These are phyloP conservation scores for Beris chalybata DNA, from an alignment of 2,888 invertebrate genomes.

Conservation along the genomic window DNA sequence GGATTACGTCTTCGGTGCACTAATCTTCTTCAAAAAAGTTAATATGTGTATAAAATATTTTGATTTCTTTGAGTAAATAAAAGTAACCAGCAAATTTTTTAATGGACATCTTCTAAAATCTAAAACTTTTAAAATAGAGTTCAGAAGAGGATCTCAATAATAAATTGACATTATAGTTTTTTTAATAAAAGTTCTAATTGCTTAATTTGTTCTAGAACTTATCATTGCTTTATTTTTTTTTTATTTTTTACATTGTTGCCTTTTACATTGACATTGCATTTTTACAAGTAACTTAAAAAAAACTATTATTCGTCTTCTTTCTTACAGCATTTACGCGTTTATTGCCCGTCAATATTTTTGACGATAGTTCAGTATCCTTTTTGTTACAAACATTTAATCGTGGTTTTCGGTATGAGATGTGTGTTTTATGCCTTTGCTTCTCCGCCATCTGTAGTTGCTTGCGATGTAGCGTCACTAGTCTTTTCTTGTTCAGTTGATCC, in stretches of 20 bases:
- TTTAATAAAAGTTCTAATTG: not conserved
- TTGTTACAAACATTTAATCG: not conserved
- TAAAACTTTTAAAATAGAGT: too few species aligned
- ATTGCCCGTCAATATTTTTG: not conserved
- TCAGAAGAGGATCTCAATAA: too few species aligned
- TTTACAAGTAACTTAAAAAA: not conserved
- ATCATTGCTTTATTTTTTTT: not conserved
- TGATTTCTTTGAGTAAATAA: too few species aligned
- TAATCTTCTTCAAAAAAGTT: too few species aligned
- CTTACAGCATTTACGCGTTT: not conserved
- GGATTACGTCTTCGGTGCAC: too few species aligned
- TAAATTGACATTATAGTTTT: too few species aligned
- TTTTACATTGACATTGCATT: slow-evolving; percentile 1
- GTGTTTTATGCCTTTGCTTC: slow-evolving; percentile 51
- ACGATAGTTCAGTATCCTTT: too few species aligned
- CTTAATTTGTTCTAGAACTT: not conserved
- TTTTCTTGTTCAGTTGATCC: slow-evolving; percentile 53
- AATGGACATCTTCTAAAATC: too few species aligned
- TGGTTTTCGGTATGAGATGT: not conserved
- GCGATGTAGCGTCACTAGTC: slow-evolving; percentile 51
- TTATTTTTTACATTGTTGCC: not conserved
- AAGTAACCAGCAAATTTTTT: too few species aligned
- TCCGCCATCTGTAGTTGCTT: slow-evolving; percentile 49
- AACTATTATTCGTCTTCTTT: not conserved
- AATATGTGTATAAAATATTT: too few species aligned